Conservation (phyloP, 2,113 vertebrate genomes). For the Macroglossus sobrinus region DNA sequence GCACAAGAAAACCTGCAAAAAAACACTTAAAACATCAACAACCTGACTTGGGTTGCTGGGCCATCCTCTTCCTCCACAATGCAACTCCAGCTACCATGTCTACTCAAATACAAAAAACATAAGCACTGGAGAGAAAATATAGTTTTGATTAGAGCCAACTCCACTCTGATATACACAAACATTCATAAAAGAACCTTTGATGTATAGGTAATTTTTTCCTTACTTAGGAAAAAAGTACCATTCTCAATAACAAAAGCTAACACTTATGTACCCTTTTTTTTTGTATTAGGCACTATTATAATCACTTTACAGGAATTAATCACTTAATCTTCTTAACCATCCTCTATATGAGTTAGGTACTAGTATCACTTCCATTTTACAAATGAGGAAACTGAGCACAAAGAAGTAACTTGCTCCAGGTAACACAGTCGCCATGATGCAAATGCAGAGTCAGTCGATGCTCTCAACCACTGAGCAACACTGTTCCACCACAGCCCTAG, state of each 20-base stretch:
- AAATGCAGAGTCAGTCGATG: background rate
- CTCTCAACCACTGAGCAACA: background rate
- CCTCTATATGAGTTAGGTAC: background rate
- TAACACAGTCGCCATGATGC: background rate
- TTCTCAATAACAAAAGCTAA: constrained; percentile 21
- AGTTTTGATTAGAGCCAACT: background rate
- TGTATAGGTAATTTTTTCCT: background rate
- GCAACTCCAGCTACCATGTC: background rate
- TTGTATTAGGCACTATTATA: background rate
- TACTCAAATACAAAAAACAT: background rate
- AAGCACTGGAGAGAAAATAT: background rate
- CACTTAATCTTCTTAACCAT: background rate
- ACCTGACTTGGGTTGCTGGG: background rate
- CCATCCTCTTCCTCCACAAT: background rate
- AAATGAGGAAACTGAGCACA: constrained; percentile 24
- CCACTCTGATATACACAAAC: background rate
- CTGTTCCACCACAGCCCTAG: background rate
- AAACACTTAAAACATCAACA: constrained; percentile 14
- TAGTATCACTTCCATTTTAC: background rate
- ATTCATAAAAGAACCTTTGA: background rate
- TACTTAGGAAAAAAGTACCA: background rate
- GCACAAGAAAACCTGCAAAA: background rate
- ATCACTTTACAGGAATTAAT: background rate
- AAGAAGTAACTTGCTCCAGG: background rate
- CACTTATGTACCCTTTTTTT: background rate